Conservation (phyloP, 2,888 invertebrate genomes). For the Spialia ferax region DNA sequence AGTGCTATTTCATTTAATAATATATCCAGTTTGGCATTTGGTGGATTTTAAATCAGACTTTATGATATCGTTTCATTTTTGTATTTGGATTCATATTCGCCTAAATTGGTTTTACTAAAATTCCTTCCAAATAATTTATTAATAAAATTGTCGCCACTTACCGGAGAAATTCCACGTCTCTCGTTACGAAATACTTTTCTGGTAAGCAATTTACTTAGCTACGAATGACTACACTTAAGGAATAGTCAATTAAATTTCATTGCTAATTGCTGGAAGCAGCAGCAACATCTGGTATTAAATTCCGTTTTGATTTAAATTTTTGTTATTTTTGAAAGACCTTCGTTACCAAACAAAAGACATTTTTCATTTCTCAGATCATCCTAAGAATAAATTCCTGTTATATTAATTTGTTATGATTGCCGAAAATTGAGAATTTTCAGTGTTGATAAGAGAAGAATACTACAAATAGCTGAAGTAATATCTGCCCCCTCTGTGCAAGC, state of each 20-base stretch:
- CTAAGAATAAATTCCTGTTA: no score
- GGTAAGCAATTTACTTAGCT: slow-evolving; percentile 7
- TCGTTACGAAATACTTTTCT: slow-evolving; percentile 10
- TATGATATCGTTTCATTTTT: not conserved
- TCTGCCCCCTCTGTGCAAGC: not conserved
- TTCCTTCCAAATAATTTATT: not conserved
- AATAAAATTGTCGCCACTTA: not conserved
- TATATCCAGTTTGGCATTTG: not conserved
- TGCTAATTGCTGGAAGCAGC: slow-evolving; percentile 23
- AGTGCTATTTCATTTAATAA: no score
- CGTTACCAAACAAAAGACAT: no score
- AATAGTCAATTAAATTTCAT: slow-evolving; percentile 12
- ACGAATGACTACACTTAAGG: slow-evolving; percentile 11
- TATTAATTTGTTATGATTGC: no score
- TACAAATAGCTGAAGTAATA: not conserved
- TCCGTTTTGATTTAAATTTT: no score
- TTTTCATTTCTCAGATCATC: no score
- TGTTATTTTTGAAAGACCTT: no score
- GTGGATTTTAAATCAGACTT: not conserved
- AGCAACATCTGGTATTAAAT: no score
- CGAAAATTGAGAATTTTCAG: no score
- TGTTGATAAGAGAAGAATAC: not conserved
- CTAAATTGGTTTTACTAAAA: not conserved
- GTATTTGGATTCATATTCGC: not conserved
- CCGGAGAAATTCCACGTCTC: not conserved